Conservation (phyloP, 2,888 invertebrate genomes). For the Tenthredo mesomela region DNA sequence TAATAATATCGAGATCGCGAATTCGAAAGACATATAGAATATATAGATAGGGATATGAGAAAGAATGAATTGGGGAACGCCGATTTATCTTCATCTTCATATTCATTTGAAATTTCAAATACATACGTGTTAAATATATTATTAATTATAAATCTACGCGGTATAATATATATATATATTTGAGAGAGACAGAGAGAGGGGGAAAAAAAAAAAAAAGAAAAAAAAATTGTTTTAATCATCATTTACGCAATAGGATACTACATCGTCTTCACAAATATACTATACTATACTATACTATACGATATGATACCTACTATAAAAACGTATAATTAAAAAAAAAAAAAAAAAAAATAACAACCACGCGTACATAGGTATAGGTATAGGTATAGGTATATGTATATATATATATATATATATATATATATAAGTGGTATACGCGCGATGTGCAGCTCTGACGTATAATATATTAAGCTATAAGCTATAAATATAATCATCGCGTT, state of each 20-base stretch:
- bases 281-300: background rate
- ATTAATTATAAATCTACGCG: conserved; percentile 7
- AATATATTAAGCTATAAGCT: conserved; percentile 23
- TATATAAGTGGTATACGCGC: background rate
- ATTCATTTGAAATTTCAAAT: background rate
- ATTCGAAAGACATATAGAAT: too few relatives aligned
- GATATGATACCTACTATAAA: background rate
- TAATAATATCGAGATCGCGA: conserved; percentile 13
- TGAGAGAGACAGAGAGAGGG: background rate
- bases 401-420: background rate
- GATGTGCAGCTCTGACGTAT: background rate
- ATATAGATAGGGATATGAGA: conserved; percentile 19
- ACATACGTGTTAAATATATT: background rate
- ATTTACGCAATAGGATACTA: background rate
- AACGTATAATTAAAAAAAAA: background rate
- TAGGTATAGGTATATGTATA: too few relatives aligned
- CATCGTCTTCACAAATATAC: background rate
- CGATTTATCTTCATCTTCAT: conserved; percentile 8
- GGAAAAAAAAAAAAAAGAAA: too few relatives aligned
- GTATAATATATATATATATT: conserved; percentile 11
- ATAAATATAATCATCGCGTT: background rate
- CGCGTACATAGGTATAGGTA: too few relatives aligned
- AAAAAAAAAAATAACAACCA: background rate
- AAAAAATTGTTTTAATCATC: background rate
- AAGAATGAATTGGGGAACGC: background rate